phyloP scores from a whole-genome alignment of 1,140 invertebrate species.

The Orchestia grillus region DNA sequence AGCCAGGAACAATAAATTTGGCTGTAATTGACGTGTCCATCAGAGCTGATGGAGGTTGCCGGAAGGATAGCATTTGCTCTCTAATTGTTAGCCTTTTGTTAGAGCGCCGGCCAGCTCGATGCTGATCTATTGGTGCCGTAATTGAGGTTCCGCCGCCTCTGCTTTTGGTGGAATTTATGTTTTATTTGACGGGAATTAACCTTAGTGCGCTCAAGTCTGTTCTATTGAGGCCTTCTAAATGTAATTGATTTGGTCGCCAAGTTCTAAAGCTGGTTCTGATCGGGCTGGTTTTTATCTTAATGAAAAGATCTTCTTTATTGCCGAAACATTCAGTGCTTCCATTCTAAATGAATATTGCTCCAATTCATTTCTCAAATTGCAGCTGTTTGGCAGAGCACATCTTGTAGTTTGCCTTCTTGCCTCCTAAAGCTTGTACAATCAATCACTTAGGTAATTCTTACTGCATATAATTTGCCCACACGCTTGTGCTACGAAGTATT shows the following conservation, averaged over 20 bases:
- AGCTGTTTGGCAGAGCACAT: background rate
- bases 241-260: background rate
- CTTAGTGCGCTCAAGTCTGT: background rate
- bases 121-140: constrained; percentile 17
- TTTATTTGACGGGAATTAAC: background rate
- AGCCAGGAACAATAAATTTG: constrained; percentile 45
- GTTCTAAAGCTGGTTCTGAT: background rate
- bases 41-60: constrained; percentile 38
- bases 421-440: background rate
- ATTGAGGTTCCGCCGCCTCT: constrained; percentile 7
- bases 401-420: background rate
- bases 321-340: background rate
- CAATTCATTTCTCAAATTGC: background rate
- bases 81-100: constrained; percentile 52
- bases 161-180: background rate
- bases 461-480: no score
- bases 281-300: background rate
- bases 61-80: constrained; percentile 52
- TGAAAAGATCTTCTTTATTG: background rate
- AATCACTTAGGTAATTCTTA: background rate
- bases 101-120: background rate
- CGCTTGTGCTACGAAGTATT: background rate
- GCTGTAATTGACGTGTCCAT: constrained; percentile 52
- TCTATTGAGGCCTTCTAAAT: background rate
- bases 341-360: background rate